Conservation (phyloP, 2,113 vertebrate genomes). For the Phodopus roborovskii region DNA sequence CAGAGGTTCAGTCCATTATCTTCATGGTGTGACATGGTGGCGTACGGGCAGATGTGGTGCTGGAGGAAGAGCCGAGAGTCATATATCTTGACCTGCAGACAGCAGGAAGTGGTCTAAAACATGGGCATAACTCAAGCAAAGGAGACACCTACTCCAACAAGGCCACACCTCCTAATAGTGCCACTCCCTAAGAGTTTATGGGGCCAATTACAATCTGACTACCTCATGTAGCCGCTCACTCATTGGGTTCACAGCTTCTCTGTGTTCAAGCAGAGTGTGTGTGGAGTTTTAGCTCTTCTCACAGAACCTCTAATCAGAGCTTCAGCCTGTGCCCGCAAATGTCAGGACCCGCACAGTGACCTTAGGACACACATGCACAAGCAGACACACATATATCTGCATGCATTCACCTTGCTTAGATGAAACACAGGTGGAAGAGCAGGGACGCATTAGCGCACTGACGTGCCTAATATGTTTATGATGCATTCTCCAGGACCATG, state of each 20-base stretch:
- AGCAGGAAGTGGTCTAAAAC: no score
- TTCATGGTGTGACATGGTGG: no score
- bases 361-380: background rate
- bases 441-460: background rate
- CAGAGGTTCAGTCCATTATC: no score
- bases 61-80: no score
- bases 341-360: background rate
- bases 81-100: no score
- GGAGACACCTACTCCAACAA: no score
- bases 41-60: no score
- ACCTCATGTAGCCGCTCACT: background rate
- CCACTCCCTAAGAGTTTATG: no score
- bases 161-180: no score
- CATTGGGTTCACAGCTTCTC: background rate
- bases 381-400: background rate
- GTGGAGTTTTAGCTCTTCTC: background rate
- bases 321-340: background rate
- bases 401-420: background rate
- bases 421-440: background rate
- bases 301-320: no score
- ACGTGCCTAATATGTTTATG: background rate
- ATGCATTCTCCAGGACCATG: background rate
- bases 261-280: background rate
- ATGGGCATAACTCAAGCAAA: no score
- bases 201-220: no score